These are phyloP conservation scores for Holothuria glaberrima DNA, from an alignment of 35 echinoderm and acorn worm species.

Conservation along the genomic window DNA sequence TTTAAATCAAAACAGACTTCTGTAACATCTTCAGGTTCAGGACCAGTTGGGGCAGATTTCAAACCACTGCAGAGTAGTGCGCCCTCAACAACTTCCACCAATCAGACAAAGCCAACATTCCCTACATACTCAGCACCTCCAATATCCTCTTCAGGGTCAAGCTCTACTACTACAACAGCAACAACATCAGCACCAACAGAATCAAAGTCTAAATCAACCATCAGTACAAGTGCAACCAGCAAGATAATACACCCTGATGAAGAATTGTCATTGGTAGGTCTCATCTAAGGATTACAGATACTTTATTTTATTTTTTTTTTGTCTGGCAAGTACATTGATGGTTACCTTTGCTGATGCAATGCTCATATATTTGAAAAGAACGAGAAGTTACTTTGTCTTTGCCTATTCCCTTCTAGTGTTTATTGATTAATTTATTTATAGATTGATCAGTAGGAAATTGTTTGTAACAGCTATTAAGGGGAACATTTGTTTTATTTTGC, in stretches of 20 bases:
- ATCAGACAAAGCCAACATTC: constrained; percentile 67
- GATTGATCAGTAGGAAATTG: no score
- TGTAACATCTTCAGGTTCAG: constrained; percentile 10
- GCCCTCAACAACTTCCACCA: constrained; percentile 44
- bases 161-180: background rate
- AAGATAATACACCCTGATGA: constrained; percentile 98
- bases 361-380: no score
- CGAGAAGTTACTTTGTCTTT: no score
- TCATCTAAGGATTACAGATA: no score
- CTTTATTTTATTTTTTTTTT: no score
- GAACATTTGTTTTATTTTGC: no score
- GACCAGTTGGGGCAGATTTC: constrained; percentile 61
- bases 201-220: constrained; percentile 47
- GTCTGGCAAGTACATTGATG: no score
- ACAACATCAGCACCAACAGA: constrained; percentile 49
- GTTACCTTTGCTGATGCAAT: no score
- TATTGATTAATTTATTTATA: no score
- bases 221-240: constrained; percentile 83
- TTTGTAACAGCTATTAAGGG: no score
- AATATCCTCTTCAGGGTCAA: constrained; percentile 8
- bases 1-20: background rate
- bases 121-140: constrained; percentile 46
- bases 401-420: no score
- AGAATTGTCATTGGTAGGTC: constrained; percentile 93
- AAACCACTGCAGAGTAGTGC: constrained; percentile 1